These are phyloP conservation scores for Cotesia chilonis DNA, from an alignment of 1,140 invertebrate genomes.

Conservation along the genomic window DNA sequence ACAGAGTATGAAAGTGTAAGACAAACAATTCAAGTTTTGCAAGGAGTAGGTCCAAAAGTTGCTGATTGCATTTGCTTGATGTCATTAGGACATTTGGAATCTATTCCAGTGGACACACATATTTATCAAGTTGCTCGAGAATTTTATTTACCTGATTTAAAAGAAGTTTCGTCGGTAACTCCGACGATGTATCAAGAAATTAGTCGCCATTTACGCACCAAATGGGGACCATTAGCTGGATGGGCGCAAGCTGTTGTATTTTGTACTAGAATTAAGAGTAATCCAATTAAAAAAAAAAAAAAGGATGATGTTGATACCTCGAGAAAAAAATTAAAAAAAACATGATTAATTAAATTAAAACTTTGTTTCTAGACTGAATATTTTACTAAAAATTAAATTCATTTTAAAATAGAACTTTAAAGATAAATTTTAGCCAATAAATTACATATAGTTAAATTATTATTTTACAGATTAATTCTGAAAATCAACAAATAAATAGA, in stretches of 20 bases:
- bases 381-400: background rate
- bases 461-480: no score
- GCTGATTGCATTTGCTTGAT: conserved; percentile 99
- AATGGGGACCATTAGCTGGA: conserved; percentile 90
- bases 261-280: conserved; percentile 58
- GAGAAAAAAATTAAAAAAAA: conserved; percentile 29
- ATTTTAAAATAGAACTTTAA: conserved; percentile 5
- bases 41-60: conserved; percentile 91
- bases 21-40: conserved; percentile 76
- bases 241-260: conserved; percentile 91
- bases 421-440: background rate
- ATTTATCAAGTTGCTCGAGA: conserved; percentile 90
- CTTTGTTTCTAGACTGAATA: background rate
- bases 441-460: no score
- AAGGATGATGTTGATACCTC: conserved; percentile 20
- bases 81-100: conserved; percentile 88
- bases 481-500: no score
- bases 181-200: conserved; percentile 87
- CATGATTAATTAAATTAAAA: background rate
- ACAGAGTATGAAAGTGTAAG: conserved; percentile 79
- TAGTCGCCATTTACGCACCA: conserved; percentile 77
- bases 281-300: conserved; percentile 30
- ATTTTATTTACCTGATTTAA: conserved; percentile 84
- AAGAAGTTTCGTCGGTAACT: conserved; percentile 81
- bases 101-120: conserved; percentile 96